These are phyloP conservation scores for Acronicta aceris DNA, from an alignment of 2,888 invertebrate genomes.

Conservation along the genomic window DNA sequence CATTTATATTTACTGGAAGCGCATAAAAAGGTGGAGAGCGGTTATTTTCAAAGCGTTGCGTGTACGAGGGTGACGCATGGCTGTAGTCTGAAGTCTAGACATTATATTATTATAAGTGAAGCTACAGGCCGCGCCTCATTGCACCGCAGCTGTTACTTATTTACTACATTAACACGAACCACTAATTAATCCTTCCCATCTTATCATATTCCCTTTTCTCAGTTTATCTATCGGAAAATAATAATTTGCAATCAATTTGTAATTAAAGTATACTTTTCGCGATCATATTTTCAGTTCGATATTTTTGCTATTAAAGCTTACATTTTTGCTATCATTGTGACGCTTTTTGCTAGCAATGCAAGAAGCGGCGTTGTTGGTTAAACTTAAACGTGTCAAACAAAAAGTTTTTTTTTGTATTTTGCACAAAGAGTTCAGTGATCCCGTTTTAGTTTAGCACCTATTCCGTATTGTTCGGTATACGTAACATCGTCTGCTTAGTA, in stretches of 20 bases:
- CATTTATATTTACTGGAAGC: slow-evolving; percentile 47
- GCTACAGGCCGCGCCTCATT: slow-evolving; percentile 66
- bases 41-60: slow-evolving; percentile 81
- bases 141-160: slow-evolving; percentile 78
- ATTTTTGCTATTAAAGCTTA: slow-evolving; percentile 18
- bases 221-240: slow-evolving; percentile 17
- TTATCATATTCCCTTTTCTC: slow-evolving; percentile 62
- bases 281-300: slow-evolving; percentile 4
- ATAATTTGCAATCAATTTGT: slow-evolving; percentile 44
- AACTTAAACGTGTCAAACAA: slow-evolving; percentile 34
- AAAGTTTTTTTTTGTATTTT: slow-evolving; percentile 46
- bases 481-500: slow-evolving; percentile 86
- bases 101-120: slow-evolving; percentile 68
- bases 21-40: slow-evolving; percentile 65
- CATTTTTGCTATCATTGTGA: slow-evolving; percentile 35
- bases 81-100: slow-evolving; percentile 76
- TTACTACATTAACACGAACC: slow-evolving; percentile 76
- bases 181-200: slow-evolving; percentile 84
- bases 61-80: slow-evolving; percentile 82
- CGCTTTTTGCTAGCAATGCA: slow-evolving; percentile 42
- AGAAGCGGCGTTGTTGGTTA: slow-evolving; percentile 26
- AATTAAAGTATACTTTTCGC: slow-evolving; percentile 19
- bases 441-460: slow-evolving; percentile 75
- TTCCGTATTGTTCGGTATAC: slow-evolving; percentile 76
- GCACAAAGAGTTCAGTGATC: slow-evolving; percentile 71